Conservation (phyloP, 2,797 vertebrate genomes). For the Sebastes nivosus region DNA sequence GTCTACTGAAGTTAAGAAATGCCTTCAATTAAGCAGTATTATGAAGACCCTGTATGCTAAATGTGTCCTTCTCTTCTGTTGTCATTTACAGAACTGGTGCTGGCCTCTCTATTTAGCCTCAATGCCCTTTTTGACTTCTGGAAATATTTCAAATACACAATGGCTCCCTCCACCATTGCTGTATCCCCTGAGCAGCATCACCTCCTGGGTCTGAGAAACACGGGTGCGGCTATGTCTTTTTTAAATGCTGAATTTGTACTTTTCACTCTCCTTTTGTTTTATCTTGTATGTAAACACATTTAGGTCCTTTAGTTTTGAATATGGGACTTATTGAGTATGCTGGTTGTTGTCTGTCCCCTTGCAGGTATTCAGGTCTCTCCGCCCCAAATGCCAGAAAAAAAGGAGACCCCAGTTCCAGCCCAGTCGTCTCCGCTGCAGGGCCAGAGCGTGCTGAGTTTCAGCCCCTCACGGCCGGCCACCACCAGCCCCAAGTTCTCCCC, state of each 20-base stretch:
- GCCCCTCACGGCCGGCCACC: slow-evolving; percentile 88
- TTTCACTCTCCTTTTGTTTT: neutral
- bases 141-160: slow-evolving; percentile 95
- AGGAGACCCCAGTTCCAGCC: slow-evolving; percentile 80
- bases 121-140: slow-evolving; percentile 97
- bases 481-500: slow-evolving; percentile 90
- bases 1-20: neutral
- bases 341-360: neutral
- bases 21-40: neutral
- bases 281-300: neutral
- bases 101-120: slow-evolving; percentile 92
- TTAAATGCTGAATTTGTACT: neutral
- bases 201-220: slow-evolving; percentile 86
- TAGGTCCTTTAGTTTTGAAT: neutral
- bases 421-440: slow-evolving; percentile 88
- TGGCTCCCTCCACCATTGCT: slow-evolving; percentile 86
- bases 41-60: neutral
- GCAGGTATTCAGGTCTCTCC: slow-evolving; percentile 87
- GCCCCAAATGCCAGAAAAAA: slow-evolving; percentile 81
- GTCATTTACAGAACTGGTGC: slow-evolving; percentile 83
- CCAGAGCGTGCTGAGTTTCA: slow-evolving; percentile 94
- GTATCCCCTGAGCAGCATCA: slow-evolving; percentile 88
- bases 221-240: slow-evolving; percentile 63
- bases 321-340: too few relatives aligned
- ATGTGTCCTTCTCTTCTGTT: neutral